These are phyloP conservation scores for Parelbella ahira DNA, from an alignment of 2,888 invertebrate genomes.

Conservation along the genomic window DNA sequence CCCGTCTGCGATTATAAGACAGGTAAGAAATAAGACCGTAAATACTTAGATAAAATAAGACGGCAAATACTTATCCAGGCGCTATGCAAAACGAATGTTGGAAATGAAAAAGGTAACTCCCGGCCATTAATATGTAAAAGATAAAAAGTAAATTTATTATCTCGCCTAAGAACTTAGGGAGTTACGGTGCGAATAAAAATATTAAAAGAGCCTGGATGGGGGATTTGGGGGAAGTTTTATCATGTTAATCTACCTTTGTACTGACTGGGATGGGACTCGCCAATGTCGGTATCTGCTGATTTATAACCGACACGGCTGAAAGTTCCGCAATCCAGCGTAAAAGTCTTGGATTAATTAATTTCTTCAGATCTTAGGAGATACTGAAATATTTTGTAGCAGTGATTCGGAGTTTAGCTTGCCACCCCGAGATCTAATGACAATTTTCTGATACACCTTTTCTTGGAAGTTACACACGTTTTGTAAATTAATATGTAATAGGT, in stretches of 20 bases:
- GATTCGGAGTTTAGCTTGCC: no score
- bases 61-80: constrained; percentile 16
- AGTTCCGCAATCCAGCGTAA: constrained; percentile 6
- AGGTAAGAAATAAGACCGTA: no score
- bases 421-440: no score
- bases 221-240: constrained; percentile 34
- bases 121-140: constrained; percentile 37
- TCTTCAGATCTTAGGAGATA: no score
- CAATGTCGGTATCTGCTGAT: constrained; percentile 14
- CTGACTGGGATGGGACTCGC: constrained; percentile 14
- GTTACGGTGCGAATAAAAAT: constrained; percentile 30
- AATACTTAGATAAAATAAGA: no score
- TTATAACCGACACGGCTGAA: constrained; percentile 14
- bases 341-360: constrained; percentile 14
- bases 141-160: constrained; percentile 39
- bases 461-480: no score
- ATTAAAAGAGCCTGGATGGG: constrained; percentile 30
- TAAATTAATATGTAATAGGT: no score
- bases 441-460: no score
- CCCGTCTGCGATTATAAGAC: not conserved
- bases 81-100: constrained; percentile 13
- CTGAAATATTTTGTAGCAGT: no score
- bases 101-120: constrained; percentile 26
- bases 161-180: constrained; percentile 34
- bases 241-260: constrained; percentile 34